Percentiles rank a stretch among this genome's conserved stretches.
phyloP scores from a whole-genome alignment of 2,888 invertebrate genomes.

The Tipula helvola region DNA sequence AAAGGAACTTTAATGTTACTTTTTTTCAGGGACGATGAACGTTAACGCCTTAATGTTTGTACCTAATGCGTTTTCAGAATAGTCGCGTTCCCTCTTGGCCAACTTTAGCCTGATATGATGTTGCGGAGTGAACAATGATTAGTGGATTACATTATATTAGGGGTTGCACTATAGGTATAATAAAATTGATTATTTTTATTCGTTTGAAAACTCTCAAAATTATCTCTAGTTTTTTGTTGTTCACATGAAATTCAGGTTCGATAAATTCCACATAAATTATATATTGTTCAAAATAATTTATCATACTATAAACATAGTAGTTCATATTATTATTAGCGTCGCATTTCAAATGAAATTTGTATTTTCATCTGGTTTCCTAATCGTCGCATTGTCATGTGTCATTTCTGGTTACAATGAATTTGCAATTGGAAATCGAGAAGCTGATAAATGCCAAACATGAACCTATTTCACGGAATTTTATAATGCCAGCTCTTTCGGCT shows the following conservation, averaged over 20 bases:
- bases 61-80: too few species aligned
- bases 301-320: neutral
- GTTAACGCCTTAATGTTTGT: too few species aligned
- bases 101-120: too few species aligned
- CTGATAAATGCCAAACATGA: neutral
- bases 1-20: too few species aligned
- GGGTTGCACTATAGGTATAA: too few species aligned
- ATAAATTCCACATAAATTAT: neutral
- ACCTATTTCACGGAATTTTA: neutral
- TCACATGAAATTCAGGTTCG: neutral
- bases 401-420: neutral
- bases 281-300: neutral
- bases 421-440: neutral
- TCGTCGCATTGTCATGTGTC: neutral
- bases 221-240: neutral
- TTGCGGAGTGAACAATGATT: too few species aligned
- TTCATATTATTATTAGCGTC: neutral
- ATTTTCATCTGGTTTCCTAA: neutral
- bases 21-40: too few species aligned
- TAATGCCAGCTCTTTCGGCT: neutral
- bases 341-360: neutral
- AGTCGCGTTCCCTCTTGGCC: too few species aligned
- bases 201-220: neutral
- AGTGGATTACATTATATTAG: too few species aligned
- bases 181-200: too few species aligned